A percentile compares a stretch with the other conserved stretches of the same genome.
phyloP scores from a whole-genome alignment of 2,888 invertebrate species.

The Epistrophe grossulariae region DNA sequence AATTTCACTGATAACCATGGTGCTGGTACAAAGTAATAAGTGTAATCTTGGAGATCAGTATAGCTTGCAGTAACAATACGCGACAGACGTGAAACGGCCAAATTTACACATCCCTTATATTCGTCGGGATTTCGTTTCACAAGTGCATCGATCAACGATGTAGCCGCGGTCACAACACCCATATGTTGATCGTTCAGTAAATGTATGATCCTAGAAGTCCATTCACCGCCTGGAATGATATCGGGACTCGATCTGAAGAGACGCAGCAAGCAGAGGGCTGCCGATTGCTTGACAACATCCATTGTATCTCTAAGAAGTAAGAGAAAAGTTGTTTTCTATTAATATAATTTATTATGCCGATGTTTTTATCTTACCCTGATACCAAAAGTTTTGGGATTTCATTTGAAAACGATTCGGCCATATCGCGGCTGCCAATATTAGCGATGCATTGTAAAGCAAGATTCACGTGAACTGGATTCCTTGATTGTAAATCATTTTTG shows the following conservation, averaged over 20 bases:
- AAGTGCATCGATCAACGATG: constrained; percentile 98
- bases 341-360: not conserved
- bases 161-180: constrained; percentile 99
- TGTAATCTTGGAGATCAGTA: constrained; percentile 99
- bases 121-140: constrained; percentile 99
- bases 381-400: constrained; percentile 99
- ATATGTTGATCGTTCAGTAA: constrained; percentile 99
- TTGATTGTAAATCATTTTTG: constrained; percentile 97
- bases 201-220: constrained; percentile 99
- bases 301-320: constrained; percentile 92
- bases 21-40: constrained; percentile 99
- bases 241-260: constrained; percentile 97
- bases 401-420: constrained; percentile 99
- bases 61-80: constrained; percentile 99
- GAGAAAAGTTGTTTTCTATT: not conserved
- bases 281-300: constrained; percentile 99
- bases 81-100: constrained; percentile 98
- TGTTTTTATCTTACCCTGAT: constrained; percentile 89
- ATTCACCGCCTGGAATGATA: constrained; percentile 98
- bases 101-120: constrained; percentile 99
- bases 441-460: constrained; percentile 99
- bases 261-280: constrained; percentile 97
- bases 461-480: constrained; percentile 99
- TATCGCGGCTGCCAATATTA: constrained; percentile 99
- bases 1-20: constrained; percentile 99